Evolutionary conservation across 2,888 invertebrate species (phyloP), one percentile per base, ranked within the genome.

Genomic region (Philopedon plagiatum): DNA sequence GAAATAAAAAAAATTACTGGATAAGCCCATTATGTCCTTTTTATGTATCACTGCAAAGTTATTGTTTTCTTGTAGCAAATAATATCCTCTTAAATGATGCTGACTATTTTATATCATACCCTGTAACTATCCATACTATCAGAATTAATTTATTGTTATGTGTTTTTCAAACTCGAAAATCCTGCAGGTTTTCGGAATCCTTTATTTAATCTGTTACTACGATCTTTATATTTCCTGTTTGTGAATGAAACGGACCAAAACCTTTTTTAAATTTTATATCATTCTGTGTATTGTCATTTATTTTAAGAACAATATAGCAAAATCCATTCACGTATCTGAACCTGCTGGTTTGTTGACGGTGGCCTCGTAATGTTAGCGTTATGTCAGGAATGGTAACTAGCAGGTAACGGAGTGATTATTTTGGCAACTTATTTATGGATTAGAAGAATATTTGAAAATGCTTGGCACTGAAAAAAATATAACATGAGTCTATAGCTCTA

Each of bases 201-300:
- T 11, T 34, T 57, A 29, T 66, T 46, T 66, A 58, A 66, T 66
- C 58, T 49, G 51, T 63, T 63, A 63, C 63, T 63, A 63, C 21
- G 26, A 63, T 63, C 63, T 63, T 23, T 54, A 54, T 19, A 34
- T 34, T 66, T 66, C 67, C 63, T 70, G 62, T 67, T 67, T 57
- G 49, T 72, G 72, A 72, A 72, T 72, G 72, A 72, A 72, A 67
- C 70, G 39, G 44, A 69, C 56, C 69, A 69, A 62, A 58, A 60
- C n/a, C 4, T 7, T 15, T 29, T 54, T 54, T 15, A 7, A 4
- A 3, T 26, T 29, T 51, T 29, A 51, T 26, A 21, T 19, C 44
- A 21, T 44, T 1, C 49, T 34, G 41, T 21, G 23, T 29, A 44
- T 41, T 39, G 57, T 54, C 23, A 26, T 32, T 62, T 56, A 23